Evolutionary conservation across 2,888 invertebrate genomes (phyloP), one percentile per base, ranked within the genome.

Genomic region (Lithophane leautieri): DNA sequence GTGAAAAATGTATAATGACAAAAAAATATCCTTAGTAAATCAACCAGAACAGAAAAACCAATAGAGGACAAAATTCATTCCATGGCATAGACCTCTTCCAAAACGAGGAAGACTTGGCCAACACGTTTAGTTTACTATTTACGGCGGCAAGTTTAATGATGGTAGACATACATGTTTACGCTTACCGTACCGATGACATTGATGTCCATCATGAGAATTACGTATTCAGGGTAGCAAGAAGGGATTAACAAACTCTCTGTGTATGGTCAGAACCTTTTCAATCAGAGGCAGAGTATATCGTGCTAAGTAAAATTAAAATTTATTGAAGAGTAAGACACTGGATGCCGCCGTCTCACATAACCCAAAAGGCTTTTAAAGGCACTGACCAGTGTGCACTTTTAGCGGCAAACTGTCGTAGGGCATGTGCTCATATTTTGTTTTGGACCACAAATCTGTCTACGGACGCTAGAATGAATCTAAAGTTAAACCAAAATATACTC

Each of bases 161-260:
- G 58, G 14, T 12, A 28, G 47, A 73, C 34, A 63, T 44, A 42
- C 12, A 50, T 16, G n/a, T 19, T 40, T 40, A 62, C 8, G 44
- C 14, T 28, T 47, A 50, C 22, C 9, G 22, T 22, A 25, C 47
- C 50, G 34, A 81, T 81, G 81, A 42, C 79, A 65, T 76, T 81
- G 68, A 54, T 28, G 69, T 69, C 54, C n/a, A 60, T 76, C 76
- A 79, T 42, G 40, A 34, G 68, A 19, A 76, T 81, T 76, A 76
- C n/a, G 47, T 76, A 74, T 81, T 79, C 79, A 76, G 76, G 11
- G 22, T n/a, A 73, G 80, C 60, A 50, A 54, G 44, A n/a, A 22
- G n/a, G 25, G 50, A 67, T 80, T 47, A 63, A 19, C 58, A 12
- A 58, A 69, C 47, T 60, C 12, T 68, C 14, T 60, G 7, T 54